Evolutionary conservation across 2,888 invertebrate genomes (phyloP), one percentile per base, ranked within the genome.

Genomic region (Copidosoma aretas): DNA sequence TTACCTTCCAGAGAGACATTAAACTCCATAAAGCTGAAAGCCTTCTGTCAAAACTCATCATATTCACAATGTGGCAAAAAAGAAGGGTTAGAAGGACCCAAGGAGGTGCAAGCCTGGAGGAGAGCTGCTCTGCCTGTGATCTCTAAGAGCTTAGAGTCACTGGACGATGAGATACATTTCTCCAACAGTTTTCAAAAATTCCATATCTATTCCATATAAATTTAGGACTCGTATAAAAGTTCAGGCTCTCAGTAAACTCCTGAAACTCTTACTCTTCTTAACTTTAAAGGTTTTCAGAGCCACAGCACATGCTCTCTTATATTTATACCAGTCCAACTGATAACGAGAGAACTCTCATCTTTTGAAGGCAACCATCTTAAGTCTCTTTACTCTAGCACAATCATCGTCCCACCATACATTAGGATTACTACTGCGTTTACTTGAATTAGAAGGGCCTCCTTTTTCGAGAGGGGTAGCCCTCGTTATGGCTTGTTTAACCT

Each of bases 201-300:
- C 8, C 8, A 32, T 8, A 32, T 5, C 4, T 32, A 8, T 32
- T 32, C 32, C 32, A 32, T 32, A 32, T 32, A 32, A 32, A 32
- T 5, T 3, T 32, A 8, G 32, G 32, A 32, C 32, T 32, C 3
- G 32, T 5, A 32, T 8, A 8, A 32, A 32, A 32, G 32, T 32
- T 32, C 4, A 32, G 32, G 8, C 32, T 32, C 1, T 17, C 17
- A 2, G 52, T n/a, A 32, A 61, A 61, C 25, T 61, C 21, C 21
- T 32, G 10, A 61, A 52, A 19, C 46, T 2, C 15, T 61, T 51
- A 12, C n/a, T 52, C 52, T 39, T 61, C 32, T 61, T 54, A 12
- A 1, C 56, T 64, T 67, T 68, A 49, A 69, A 32, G 32, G 32
- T 32, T 32, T 32, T 3, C 3, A 32, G 3, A 3, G 32, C 32